A percentile compares a stretch with the other conserved stretches of the same genome.
phyloP scores from a whole-genome alignment of 2,888 invertebrate species.

The Acanthosepion esculentum region DNA sequence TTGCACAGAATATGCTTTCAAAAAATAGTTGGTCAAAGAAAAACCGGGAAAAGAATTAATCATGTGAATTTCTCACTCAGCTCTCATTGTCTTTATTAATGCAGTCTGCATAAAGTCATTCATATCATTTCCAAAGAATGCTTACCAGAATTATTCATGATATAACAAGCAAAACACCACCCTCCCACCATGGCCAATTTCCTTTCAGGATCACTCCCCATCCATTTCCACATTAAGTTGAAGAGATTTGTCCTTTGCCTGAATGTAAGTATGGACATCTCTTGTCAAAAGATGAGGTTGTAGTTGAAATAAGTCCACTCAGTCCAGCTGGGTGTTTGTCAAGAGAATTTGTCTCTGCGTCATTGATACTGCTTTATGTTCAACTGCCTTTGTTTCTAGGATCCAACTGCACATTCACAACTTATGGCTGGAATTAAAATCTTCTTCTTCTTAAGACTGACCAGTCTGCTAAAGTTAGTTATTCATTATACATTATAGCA shows the following conservation, averaged over 20 bases:
- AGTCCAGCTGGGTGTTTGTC: not conserved
- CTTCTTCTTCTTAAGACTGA: not conserved
- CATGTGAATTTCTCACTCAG: too few species aligned
- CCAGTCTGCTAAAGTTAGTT: not conserved
- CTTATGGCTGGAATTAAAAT: conserved; percentile 33
- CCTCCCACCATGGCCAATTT: not conserved
- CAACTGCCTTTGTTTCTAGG: not conserved
- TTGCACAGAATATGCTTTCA: too few species aligned
- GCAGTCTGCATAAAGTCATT: too few species aligned
- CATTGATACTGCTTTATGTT: not conserved
- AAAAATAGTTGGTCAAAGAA: too few species aligned
- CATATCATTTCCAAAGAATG: not conserved
- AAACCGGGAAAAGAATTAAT: too few species aligned
- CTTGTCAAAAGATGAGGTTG: not conserved
- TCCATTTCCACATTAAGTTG: not conserved
- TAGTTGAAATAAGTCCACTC: not conserved
- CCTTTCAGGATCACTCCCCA: not conserved
- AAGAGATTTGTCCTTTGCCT: conserved; percentile 9
- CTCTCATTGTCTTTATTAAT: too few species aligned
- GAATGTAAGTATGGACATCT: conserved; percentile 6
- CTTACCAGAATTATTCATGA: not conserved
- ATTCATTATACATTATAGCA: not conserved
- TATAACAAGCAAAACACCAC: not conserved
- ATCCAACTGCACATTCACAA: conserved; percentile 9
- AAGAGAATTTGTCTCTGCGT: not conserved